Conservation (phyloP, 2,888 invertebrate genomes). For the Isotomurus palustris region DNA sequence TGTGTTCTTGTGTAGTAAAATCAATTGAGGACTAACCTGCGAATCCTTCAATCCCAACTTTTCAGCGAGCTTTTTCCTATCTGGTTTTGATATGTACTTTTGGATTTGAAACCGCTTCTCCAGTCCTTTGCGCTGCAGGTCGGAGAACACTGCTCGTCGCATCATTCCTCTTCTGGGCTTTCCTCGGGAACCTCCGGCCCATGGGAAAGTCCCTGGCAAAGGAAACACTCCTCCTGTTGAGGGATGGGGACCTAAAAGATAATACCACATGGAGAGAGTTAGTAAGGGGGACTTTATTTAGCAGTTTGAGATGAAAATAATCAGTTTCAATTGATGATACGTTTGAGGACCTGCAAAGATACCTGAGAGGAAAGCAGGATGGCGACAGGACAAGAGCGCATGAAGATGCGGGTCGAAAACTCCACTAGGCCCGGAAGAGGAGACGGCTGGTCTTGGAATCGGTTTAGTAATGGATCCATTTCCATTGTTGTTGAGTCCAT, state of each 20-base stretch:
- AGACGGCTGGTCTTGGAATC: slow-evolving; percentile 66
- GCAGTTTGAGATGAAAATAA: too few relatives aligned
- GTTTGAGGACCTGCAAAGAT: slow-evolving; percentile 17
- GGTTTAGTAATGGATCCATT: slow-evolving; percentile 65
- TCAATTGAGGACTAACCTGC: slow-evolving; percentile 77
- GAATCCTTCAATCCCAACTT: slow-evolving; percentile 94
- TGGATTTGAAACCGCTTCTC: slow-evolving; percentile 94
- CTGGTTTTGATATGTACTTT: slow-evolving; percentile 98
- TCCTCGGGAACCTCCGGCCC: slow-evolving; percentile 85
- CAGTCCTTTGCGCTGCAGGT: slow-evolving; percentile 89
- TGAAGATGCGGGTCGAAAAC: slow-evolving; percentile 70
- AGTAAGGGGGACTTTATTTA: too few relatives aligned
- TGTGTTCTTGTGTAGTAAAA: too few relatives aligned
- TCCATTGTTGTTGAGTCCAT: slow-evolving; percentile 38
- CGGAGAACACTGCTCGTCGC: slow-evolving; percentile 93
- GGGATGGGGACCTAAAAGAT: slow-evolving; percentile 40
- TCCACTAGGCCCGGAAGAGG: slow-evolving; percentile 49
- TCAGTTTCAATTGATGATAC: not conserved
- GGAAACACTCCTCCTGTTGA: slow-evolving; percentile 50
- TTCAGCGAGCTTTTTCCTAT: slow-evolving; percentile 93
- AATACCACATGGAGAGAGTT: too few relatives aligned
- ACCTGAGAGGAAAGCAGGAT: slow-evolving; percentile 79
- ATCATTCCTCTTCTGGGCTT: slow-evolving; percentile 95
- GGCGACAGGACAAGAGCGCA: slow-evolving; percentile 72
- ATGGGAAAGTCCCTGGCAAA: slow-evolving; percentile 64